Conservation (phyloP, 2,113 vertebrate species). For the Ctenomys sociabilis region DNA sequence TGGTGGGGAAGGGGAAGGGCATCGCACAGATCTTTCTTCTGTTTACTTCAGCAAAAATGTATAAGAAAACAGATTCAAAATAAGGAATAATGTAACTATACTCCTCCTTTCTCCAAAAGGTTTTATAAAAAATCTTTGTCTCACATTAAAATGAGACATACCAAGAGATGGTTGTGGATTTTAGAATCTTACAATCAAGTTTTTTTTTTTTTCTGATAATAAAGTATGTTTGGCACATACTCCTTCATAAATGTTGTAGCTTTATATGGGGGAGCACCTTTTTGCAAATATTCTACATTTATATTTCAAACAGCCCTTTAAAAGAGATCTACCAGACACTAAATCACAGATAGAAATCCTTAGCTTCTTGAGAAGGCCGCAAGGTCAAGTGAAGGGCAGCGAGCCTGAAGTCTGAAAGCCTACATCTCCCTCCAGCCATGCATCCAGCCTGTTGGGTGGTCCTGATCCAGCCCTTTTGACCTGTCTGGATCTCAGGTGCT, state of each 20-base stretch:
- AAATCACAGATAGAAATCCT: slow-evolving; percentile 33
- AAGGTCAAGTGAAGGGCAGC: slow-evolving; percentile 40
- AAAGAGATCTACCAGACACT: slow-evolving; percentile 17
- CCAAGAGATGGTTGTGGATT: slow-evolving; percentile 10
- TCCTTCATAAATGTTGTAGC: slow-evolving; percentile 16
- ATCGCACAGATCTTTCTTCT: slow-evolving; percentile 1
- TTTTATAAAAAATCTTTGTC: neutral
- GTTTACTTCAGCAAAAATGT: slow-evolving; percentile 56
- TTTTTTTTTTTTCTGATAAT: neutral
- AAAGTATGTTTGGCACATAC: slow-evolving; percentile 29
- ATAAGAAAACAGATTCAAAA: slow-evolving; percentile 63
- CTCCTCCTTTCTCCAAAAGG: neutral
- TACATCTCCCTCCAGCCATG: neutral
- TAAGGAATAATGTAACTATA: slow-evolving; percentile 43
- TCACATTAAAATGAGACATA: slow-evolving; percentile 40
- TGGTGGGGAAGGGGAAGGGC: slow-evolving; percentile 73
- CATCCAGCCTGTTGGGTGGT: neutral
- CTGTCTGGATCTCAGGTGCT: slow-evolving; percentile 26
- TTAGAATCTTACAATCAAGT: slow-evolving; percentile 20
- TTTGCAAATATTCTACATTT: slow-evolving; percentile 18
- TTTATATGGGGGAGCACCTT: neutral
- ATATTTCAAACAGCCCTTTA: slow-evolving; percentile 30
- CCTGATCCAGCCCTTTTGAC: neutral
- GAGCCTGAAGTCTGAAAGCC: neutral
- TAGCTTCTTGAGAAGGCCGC: neutral